Evolutionary conservation across 1,140 invertebrate genomes (phyloP).

Genomic region (Octopus bimaculoides): DNA sequence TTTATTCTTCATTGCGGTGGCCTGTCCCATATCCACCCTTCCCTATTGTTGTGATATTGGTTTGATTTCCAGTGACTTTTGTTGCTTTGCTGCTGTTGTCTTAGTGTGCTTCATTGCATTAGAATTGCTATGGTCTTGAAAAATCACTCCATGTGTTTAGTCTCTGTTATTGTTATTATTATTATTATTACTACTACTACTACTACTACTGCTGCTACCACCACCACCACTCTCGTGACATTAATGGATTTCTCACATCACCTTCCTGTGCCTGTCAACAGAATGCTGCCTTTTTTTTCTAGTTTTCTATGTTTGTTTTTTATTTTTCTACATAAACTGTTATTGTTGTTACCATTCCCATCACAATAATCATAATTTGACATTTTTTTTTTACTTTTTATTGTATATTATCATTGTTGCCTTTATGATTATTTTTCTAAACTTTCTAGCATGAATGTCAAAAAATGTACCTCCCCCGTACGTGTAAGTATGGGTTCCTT

Average conservation of each 20-base stretch:
- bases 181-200: neutral
- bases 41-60: constrained; percentile 18
- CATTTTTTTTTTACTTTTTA: constrained; percentile 5
- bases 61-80: constrained; percentile 38
- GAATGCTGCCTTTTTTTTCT: constrained; percentile 6
- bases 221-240: neutral
- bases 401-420: constrained; percentile 11
- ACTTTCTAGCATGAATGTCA: constrained; percentile 11
- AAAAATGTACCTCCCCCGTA: neutral
- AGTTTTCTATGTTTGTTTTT: constrained; percentile 1
- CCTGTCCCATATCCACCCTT: constrained; percentile 17
- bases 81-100: constrained; percentile 38
- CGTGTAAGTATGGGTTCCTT: constrained; percentile 10
- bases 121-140: constrained; percentile 35
- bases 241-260: neutral
- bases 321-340: constrained; percentile 4
- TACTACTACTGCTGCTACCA: neutral
- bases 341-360: neutral
- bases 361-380: neutral
- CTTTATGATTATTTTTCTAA: constrained; percentile 1
- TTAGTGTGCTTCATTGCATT: constrained; percentile 36
- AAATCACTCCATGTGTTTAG: neutral
- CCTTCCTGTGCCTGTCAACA: constrained; percentile 5
- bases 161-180: neutral
- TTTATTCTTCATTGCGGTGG: constrained; percentile 17